Evolutionary conservation across 2,888 invertebrate species (phyloP).

Genomic region (Hedychridium roseum): DNA sequence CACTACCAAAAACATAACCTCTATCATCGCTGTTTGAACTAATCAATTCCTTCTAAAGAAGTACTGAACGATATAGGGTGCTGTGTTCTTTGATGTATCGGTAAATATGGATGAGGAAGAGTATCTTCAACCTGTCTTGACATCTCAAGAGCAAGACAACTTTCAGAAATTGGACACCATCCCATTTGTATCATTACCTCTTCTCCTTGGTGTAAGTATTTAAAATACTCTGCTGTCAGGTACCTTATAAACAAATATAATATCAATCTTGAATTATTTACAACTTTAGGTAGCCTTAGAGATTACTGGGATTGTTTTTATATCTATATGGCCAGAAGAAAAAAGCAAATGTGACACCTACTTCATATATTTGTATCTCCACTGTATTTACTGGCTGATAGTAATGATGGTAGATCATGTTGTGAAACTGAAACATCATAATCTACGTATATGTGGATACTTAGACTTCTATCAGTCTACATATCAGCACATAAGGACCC

Average conservation of each 20-base stretch:
- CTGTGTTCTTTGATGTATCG: slow-evolving; percentile 52
- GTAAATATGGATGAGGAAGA: slow-evolving; percentile 60
- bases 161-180: slow-evolving; percentile 54
- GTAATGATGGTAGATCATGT: slow-evolving; percentile 64
- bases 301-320: slow-evolving; percentile 55
- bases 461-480: slow-evolving; percentile 74
- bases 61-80: slow-evolving; percentile 39
- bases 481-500: slow-evolving; percentile 68
- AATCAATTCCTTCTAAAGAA: no score
- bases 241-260: neutral
- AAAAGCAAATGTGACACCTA: slow-evolving; percentile 57
- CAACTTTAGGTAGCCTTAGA: slow-evolving; percentile 51
- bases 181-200: slow-evolving; percentile 46
- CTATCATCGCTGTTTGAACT: neutral
- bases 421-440: slow-evolving; percentile 69
- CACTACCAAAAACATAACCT: slow-evolving; percentile 12
- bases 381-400: slow-evolving; percentile 55
- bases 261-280: slow-evolving; percentile 5
- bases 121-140: slow-evolving; percentile 52
- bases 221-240: neutral
- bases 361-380: slow-evolving; percentile 58
- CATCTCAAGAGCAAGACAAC: slow-evolving; percentile 48
- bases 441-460: slow-evolving; percentile 72
- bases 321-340: slow-evolving; percentile 56
- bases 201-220: slow-evolving; percentile 51